Percentiles rank a stretch among this genome's conserved stretches.
Evolutionary conservation across 2,888 invertebrate genomes (phyloP).

Genomic region (Caenorhabditis japonica): DNA sequence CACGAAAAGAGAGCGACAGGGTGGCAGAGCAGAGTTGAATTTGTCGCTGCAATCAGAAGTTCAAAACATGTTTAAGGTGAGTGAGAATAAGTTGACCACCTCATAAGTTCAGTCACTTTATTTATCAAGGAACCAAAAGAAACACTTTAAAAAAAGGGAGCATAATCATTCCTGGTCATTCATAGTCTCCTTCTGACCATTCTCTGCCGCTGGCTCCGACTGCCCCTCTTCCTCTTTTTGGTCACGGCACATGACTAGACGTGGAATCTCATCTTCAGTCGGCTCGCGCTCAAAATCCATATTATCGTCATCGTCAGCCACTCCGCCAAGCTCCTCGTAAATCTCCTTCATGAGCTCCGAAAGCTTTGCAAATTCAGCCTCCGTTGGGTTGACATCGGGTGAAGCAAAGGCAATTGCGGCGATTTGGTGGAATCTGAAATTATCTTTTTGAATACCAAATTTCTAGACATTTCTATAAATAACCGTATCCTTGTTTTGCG

Average conservation of each 20-base stretch:
- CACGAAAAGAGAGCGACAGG: constrained; percentile 27
- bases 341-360: constrained; percentile 26
- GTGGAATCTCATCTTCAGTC: constrained; percentile 64
- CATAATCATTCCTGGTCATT: too few relatives aligned
- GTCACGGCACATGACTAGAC: constrained; percentile 40
- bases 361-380: constrained; percentile 38
- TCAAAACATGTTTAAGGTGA: constrained; percentile 85
- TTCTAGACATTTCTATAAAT: too few relatives aligned
- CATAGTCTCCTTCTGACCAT: too few relatives aligned
- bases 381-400: constrained; percentile 3
- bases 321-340: constrained; percentile 52
- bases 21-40: too few relatives aligned
- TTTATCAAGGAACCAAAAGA: too few relatives aligned
- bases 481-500: too few relatives aligned
- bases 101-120: too few relatives aligned
- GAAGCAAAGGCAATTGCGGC: constrained; percentile 38
- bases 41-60: constrained; percentile 92
- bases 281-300: constrained; percentile 72
- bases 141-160: too few relatives aligned
- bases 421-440: constrained; percentile 56
- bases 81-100: too few relatives aligned
- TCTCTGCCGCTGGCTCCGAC: too few relatives aligned
- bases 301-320: constrained; percentile 64
- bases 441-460: too few relatives aligned
- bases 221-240: constrained; percentile 79